Evolutionary conservation across 2,797 vertebrate species (phyloP).

Genomic region (Sternotherus odoratus): DNA sequence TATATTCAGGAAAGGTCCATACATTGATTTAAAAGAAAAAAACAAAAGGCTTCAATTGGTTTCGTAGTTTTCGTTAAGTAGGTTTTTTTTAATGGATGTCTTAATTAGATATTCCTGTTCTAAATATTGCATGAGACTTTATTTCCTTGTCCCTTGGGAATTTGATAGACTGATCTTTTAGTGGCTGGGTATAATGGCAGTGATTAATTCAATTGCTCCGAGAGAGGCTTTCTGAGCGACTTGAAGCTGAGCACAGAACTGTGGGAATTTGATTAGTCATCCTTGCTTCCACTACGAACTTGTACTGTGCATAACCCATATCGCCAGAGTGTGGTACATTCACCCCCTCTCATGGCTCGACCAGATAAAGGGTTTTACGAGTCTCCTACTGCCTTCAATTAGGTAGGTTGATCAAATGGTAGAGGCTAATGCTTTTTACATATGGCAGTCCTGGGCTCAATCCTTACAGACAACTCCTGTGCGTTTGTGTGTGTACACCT

Average conservation of each 20-base stretch:
- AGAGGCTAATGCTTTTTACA: neutral
- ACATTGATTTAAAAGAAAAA: neutral
- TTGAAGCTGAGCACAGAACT: neutral
- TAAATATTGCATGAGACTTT: neutral
- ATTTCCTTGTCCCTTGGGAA: neutral
- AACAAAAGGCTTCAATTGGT: neutral
- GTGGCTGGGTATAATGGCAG: neutral
- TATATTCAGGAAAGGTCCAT: neutral
- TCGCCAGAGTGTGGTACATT: neutral
- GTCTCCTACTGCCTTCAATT: neutral
- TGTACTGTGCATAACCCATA: neutral
- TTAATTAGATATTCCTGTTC: neutral
- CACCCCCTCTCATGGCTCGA: neutral
- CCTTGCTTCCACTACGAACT: neutral
- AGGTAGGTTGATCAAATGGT: neutral
- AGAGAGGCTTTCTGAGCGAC: neutral
- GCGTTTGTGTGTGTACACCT: no score
- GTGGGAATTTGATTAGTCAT: neutral
- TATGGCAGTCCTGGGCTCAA: neutral
- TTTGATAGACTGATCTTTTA: neutral
- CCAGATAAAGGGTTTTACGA: neutral
- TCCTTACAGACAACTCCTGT: neutral
- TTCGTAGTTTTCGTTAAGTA: neutral
- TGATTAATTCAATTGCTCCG: neutral
- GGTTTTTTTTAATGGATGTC: neutral